Evolutionary conservation across 1,140 invertebrate species (phyloP), one percentile per base, ranked within the genome.

Genomic region (Drosophila murphyi): DNA sequence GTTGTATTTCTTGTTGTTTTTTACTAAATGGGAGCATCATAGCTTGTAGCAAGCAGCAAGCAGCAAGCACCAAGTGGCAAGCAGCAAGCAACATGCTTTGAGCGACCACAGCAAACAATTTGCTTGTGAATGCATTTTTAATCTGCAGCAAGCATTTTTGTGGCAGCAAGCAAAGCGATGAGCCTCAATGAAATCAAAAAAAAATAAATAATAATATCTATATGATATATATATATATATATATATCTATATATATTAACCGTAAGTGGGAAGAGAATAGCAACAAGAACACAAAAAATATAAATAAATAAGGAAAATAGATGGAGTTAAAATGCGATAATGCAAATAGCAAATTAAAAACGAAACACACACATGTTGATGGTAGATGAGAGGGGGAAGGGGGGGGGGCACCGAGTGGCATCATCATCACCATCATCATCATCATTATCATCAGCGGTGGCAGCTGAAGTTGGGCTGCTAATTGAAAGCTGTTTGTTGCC

Each of bases 281-380:
- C 2, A 52, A 68, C 80, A 72, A 56, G 35, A 52, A 29, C 29
- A 39, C 47, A 32, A 47, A 50, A 12, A 71, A 80, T 52, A 63
- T 63, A 74, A 67, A 64, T 63, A 41, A 43, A 37, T 2, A 5
- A 37, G 5, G 35, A 37, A 43, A n/a, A 43, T 43, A 43, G n/a
- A 43, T 59, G 63, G 74, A 67, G 61, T 50, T 69, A 37, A 70
- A 78, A 78, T 68, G 75, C 63, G 68, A 87, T 86, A 86, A 87
- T 88, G 83, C 72, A 88, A 88, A 87, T 59, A 88, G 70, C 76
- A 83, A 82, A 87, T 87, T 88, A 82, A 87, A 83, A 82, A 73
- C 83, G 65, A 78, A 78, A 67, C 4, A 51, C n/a, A 41, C 29
- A 7, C 2, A 47, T 20, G 20, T 20, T 20, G 5, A 20, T 34